Evolutionary conservation across 2,888 invertebrate genomes (phyloP), one percentile per base, ranked within the genome.

Genomic region (Calliphora vomitoria): DNA sequence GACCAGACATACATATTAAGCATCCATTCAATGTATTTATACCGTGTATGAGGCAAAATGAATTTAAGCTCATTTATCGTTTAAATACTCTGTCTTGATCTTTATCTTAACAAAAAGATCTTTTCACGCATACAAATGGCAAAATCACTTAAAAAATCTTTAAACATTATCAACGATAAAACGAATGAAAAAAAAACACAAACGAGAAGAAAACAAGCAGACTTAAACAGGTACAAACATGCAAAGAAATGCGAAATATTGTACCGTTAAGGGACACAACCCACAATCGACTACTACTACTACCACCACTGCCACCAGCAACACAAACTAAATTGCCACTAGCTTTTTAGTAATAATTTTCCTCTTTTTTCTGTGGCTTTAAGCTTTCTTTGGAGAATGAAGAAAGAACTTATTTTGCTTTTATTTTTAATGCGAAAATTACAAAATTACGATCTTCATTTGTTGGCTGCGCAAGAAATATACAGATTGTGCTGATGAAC

Each of bases 261-360:
- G 31, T 87, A 82, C 87, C 85, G 87, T 87, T 87, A 87, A 87
- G 82, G 85, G 85, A 87, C 85, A 85, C 87, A 87, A 82, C 87
- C 87, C 87, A 87, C 87, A 79, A 85, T 69, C 60, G 41, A 69
- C 62, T 62, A 55, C 68, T 74, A 41, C 71, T n/a, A 44, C 83
- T 35, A 66, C 38, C 20, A 66, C 38, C 20, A 76, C 25, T 58
- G 76, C 80, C 76, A 83, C 50, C 55, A 80, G 64, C 53, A 44
- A 10, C 11, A 55, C 35, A 71, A n/a, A 38, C 18, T 5, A 3
- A n/a, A 79, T 74, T 58, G 84, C 66, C 78, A 85, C 41, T 35
- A 85, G 74, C 84, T 64, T 85, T 80, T 79, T 53, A 20, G 55
- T 15, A 38, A 80, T 53, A 82, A 38, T 68, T 68, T 72, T 72